Conservation (phyloP, 2,797 vertebrate species). For the Triplophysa yarkandensis region DNA sequence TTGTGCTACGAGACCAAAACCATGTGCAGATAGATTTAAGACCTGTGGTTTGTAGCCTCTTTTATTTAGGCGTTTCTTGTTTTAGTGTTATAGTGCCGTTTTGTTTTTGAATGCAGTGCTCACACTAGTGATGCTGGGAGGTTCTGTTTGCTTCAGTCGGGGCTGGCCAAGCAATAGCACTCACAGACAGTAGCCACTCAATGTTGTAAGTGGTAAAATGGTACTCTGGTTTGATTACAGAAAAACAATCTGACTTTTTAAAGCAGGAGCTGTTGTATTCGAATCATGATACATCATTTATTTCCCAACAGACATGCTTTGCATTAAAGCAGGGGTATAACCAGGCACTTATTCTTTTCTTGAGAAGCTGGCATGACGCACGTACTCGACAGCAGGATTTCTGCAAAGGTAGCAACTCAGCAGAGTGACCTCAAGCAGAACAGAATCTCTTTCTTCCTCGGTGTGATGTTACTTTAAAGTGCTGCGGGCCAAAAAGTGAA, state of each 20-base stretch:
- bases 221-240: constrained; percentile 41
- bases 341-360: constrained; percentile 50
- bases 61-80: constrained; percentile 8
- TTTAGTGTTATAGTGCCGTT: not conserved
- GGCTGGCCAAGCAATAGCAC: constrained; percentile 1
- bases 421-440: constrained; percentile 49
- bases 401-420: constrained; percentile 55
- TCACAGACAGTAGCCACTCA: constrained; percentile 33
- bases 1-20: constrained; percentile 48
- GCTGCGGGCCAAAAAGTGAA: constrained; percentile 31
- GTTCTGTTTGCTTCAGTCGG: not conserved
- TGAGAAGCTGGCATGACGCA: constrained; percentile 49
- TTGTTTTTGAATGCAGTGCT: not conserved
- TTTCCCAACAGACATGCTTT: constrained; percentile 54
- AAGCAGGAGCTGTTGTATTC: constrained; percentile 49
- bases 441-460: constrained; percentile 24
- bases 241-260: constrained; percentile 41
- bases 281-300: constrained; percentile 59
- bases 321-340: constrained; percentile 55
- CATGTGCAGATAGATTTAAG: constrained; percentile 27
- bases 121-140: not conserved
- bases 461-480: constrained; percentile 29
- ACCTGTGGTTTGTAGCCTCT: constrained; percentile 11
- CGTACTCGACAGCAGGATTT: constrained; percentile 52
- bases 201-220: constrained; percentile 41